These are phyloP conservation scores for Labroides dimidiatus DNA, from an alignment of 2,797 vertebrate genomes.

Conservation along the genomic window DNA sequence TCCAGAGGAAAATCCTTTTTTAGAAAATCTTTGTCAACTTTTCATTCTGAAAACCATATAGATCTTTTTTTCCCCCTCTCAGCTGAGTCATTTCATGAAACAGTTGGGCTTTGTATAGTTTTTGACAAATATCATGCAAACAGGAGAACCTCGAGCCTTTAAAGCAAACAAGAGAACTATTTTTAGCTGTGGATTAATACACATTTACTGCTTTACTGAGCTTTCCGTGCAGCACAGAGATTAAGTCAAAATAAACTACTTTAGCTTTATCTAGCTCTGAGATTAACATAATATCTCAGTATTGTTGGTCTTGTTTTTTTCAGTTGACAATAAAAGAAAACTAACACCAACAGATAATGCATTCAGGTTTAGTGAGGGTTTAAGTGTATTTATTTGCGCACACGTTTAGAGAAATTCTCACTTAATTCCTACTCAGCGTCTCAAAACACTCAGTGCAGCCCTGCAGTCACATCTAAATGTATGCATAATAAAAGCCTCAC, in stretches of 20 bases:
- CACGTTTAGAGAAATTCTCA: slow-evolving; percentile 27
- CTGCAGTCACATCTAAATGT: slow-evolving; percentile 41
- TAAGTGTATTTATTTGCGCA: slow-evolving; percentile 17
- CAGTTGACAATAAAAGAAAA: not conserved
- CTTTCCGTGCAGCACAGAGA: not conserved
- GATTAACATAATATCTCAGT: not conserved
- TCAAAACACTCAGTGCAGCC: slow-evolving; percentile 19
- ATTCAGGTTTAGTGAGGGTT: not conserved
- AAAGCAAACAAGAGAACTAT: not conserved
- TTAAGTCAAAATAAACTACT: not conserved
- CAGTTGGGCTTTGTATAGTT: not conserved
- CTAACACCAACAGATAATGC: not conserved
- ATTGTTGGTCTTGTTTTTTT: not conserved
- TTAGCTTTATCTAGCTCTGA: not conserved
- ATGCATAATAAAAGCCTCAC: slow-evolving; percentile 42
- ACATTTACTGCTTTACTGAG: not conserved
- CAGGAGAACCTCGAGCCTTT: not conserved
- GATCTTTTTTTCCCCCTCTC: not conserved
- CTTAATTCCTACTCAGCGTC: slow-evolving; percentile 28
- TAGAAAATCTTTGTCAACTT: too few species aligned
- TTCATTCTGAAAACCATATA: not conserved
- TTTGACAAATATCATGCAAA: not conserved
- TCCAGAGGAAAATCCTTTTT: too few species aligned
- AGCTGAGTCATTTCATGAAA: not conserved
- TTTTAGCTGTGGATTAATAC: slow-evolving; percentile 25